A percentile compares a stretch with the other conserved stretches of the same genome.
Conservation (phyloP, 2,797 vertebrate species). For the Amblyopsis hoosieri region DNA sequence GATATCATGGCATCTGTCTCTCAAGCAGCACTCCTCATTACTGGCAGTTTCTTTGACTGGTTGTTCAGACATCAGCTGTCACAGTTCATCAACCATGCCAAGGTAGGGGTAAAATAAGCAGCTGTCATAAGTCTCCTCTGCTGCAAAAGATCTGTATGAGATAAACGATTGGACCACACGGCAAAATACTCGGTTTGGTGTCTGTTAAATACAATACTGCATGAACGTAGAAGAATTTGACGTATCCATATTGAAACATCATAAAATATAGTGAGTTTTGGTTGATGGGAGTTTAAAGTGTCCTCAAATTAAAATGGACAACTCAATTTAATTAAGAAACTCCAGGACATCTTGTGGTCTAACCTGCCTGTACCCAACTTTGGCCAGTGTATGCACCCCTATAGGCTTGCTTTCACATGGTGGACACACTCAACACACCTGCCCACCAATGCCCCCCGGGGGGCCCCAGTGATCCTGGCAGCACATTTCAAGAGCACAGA, state of each 20-base stretch:
- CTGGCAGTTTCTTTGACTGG: constrained; percentile 74
- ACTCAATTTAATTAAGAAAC: too few species aligned
- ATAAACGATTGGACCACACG: constrained; percentile 55
- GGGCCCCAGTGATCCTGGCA: constrained; percentile 12
- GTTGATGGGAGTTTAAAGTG: too few species aligned
- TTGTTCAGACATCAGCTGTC: constrained; percentile 77
- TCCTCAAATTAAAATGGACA: too few species aligned
- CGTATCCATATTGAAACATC: too few species aligned
- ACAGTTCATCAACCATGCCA: constrained; percentile 72
- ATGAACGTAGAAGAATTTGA: background rate
- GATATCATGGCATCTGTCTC: constrained; percentile 77
- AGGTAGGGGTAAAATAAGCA: constrained; percentile 71
- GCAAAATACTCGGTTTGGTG: constrained; percentile 26
- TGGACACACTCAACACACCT: constrained; percentile 1
- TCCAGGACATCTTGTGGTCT: background rate
- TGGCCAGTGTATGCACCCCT: background rate
- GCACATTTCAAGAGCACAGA: constrained; percentile 16
- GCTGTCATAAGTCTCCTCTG: constrained; percentile 66
- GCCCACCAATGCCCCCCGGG: background rate
- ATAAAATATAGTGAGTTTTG: too few species aligned
- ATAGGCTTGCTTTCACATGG: background rate
- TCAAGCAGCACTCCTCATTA: constrained; percentile 78
- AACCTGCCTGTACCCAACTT: background rate
- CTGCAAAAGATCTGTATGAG: constrained; percentile 50
- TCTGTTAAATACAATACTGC: constrained; percentile 12